These are phyloP conservation scores for Hydractinia symbiolongicarpus DNA, from an alignment of 30 jellyfish, hydroid and myxozoan genomes.

Conservation along the genomic window DNA sequence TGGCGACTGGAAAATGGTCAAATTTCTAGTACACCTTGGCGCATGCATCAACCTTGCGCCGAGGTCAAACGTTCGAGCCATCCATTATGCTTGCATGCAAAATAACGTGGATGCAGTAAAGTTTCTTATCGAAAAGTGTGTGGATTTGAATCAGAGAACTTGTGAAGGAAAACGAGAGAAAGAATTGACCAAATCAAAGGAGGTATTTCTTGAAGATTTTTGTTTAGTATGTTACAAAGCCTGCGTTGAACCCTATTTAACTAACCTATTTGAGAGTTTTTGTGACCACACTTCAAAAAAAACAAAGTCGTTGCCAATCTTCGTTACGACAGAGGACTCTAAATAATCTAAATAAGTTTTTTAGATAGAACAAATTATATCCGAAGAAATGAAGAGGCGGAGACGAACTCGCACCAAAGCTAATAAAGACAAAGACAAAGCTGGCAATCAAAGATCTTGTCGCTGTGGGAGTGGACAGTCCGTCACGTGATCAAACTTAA, in stretches of 20 bases:
- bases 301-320: too few species aligned
- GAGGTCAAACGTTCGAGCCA: background rate
- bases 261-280: too few species aligned
- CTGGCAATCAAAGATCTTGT: background rate
- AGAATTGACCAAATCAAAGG: background rate
- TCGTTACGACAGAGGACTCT: too few species aligned
- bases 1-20: conserved; percentile 3
- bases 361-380: background rate
- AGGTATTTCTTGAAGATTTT: background rate
- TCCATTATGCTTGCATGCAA: conserved; percentile 12
- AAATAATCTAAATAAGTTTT: background rate
- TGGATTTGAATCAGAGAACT: background rate
- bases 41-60: conserved; percentile 1
- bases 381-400: background rate
- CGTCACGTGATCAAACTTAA: background rate
- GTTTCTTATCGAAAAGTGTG: background rate
- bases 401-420: background rate
- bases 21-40: background rate
- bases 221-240: too few species aligned
- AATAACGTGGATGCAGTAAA: background rate
- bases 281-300: too few species aligned
- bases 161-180: background rate
- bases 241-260: too few species aligned
- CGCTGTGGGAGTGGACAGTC: background rate
- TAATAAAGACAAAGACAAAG: background rate